Percentiles rank a stretch among this genome's conserved stretches.
These are phyloP conservation scores for Drosophila neocordata DNA, from an alignment of 1,140 invertebrate genomes.

Conservation along the genomic window DNA sequence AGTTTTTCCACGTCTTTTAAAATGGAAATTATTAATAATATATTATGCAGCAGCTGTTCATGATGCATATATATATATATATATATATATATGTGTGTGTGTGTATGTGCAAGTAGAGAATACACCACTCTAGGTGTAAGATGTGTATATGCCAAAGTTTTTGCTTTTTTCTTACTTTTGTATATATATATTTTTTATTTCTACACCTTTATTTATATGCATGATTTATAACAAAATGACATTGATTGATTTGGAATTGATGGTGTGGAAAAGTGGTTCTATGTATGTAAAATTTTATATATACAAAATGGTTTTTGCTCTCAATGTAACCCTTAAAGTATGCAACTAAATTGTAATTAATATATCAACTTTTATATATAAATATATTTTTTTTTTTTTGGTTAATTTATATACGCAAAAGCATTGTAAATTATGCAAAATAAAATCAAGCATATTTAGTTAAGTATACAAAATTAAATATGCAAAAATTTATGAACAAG, in stretches of 20 bases:
- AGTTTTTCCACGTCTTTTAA: conserved; percentile 55
- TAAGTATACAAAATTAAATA: conserved; percentile 13
- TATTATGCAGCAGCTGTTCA: conserved; percentile 61
- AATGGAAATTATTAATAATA: conserved; percentile 58
- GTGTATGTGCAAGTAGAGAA: conserved; percentile 9
- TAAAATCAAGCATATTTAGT: conserved; percentile 11
- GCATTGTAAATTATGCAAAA: conserved; percentile 21
- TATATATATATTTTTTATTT: conserved; percentile 13
- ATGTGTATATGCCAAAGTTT: conserved; percentile 16
- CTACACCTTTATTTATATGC: conserved; percentile 63
- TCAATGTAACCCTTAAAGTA: conserved; percentile 13
- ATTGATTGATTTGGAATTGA: conserved; percentile 68
- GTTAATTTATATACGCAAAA: conserved; percentile 1
- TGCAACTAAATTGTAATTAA: conserved; percentile 2
- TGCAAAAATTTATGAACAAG: background rate
- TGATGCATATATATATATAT: conserved; percentile 24
- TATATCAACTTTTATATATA: conserved; percentile 1
- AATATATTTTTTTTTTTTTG: too few species aligned
- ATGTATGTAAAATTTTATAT: too few species aligned
- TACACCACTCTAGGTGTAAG: conserved; percentile 7
- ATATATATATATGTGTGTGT: background rate
- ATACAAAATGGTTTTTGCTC: background rate
- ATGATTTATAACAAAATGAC: conserved; percentile 65
- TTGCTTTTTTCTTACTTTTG: background rate
- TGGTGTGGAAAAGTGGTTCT: conserved; percentile 60